Percentiles rank a stretch among this genome's conserved stretches.
Conservation (phyloP, 2,888 invertebrate species). For the Zaprionus obscuricornis region DNA sequence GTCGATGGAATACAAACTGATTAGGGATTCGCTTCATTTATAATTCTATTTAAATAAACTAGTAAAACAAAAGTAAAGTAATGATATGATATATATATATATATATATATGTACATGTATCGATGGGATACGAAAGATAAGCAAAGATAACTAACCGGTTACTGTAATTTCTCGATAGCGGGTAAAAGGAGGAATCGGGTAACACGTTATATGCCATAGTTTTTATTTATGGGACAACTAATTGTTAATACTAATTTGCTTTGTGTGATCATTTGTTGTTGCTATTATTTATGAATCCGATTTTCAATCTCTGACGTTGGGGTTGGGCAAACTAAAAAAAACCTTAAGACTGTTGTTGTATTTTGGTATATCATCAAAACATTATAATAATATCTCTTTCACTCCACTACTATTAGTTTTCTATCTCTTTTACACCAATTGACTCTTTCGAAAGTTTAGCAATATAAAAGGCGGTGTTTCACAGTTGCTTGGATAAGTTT, state of each 20-base stretch:
- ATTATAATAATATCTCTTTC: slow-evolving; percentile 6
- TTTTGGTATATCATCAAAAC: slow-evolving; percentile 1
- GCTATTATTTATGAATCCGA: not conserved
- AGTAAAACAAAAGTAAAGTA: too few relatives aligned
- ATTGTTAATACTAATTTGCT: slow-evolving; percentile 36
- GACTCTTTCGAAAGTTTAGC: not conserved
- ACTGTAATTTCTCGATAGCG: too few relatives aligned
- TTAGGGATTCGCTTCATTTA: too few relatives aligned
- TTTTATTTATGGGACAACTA: slow-evolving; percentile 25
- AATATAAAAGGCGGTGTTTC: slow-evolving; percentile 49
- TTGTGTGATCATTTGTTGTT: slow-evolving; percentile 32
- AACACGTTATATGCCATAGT: not conserved
- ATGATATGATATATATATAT: too few relatives aligned
- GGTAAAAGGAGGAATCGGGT: not conserved
- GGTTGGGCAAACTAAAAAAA: slow-evolving; percentile 20
- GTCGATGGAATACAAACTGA: too few relatives aligned
- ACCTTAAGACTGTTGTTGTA: slow-evolving; percentile 26
- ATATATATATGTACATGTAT: not conserved
- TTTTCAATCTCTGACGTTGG: slow-evolving; percentile 20
- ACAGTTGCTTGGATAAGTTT: slow-evolving; percentile 40
- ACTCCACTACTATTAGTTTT: not conserved
- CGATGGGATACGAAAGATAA: not conserved
- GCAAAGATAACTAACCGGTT: slow-evolving; percentile 34
- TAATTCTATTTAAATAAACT: too few relatives aligned
- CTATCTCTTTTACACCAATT: not conserved